A percentile compares a stretch with the other conserved stretches of the same genome.
phyloP scores from a whole-genome alignment of 2,888 invertebrate genomes.

The Eucera pruinosa region DNA sequence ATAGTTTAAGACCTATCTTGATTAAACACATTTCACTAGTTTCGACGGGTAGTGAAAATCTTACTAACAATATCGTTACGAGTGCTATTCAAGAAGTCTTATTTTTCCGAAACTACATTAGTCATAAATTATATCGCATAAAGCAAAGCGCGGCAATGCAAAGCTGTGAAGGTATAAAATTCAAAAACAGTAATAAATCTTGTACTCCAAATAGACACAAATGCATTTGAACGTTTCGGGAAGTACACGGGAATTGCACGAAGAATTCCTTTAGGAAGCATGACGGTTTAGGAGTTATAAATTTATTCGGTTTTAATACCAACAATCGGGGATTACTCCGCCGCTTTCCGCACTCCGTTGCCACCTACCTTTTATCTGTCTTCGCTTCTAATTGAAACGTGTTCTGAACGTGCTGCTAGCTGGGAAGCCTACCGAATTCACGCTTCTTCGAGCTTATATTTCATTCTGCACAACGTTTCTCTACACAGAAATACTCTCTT shows the following conservation, averaged over 20 bases:
- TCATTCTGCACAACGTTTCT: not conserved
- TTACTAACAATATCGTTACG: not conserved
- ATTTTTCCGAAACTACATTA: not conserved
- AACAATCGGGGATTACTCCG: slow-evolving; percentile 65
- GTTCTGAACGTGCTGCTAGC: slow-evolving; percentile 8
- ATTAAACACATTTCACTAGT: not conserved
- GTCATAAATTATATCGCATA: not conserved
- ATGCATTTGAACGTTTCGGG: slow-evolving; percentile 8
- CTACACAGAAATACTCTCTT: not conserved
- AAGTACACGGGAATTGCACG: slow-evolving; percentile 17
- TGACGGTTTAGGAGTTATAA: slow-evolving; percentile 62
- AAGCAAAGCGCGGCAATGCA: too few species aligned
- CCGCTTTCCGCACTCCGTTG: slow-evolving; percentile 37
- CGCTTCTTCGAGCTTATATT: not conserved
- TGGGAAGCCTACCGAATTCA: slow-evolving; percentile 5
- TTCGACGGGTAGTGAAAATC: too few species aligned
- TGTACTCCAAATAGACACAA: slow-evolving; percentile 18
- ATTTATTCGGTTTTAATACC: slow-evolving; percentile 74
- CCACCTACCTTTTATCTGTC: slow-evolving; percentile 17
- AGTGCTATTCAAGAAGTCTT: not conserved
- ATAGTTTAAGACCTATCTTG: too few species aligned
- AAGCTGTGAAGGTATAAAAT: slow-evolving; percentile 1
- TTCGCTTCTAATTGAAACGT: slow-evolving; percentile 35
- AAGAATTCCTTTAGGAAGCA: slow-evolving; percentile 27
- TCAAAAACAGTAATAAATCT: slow-evolving; percentile 11